Base-by-base conservation (phyloP, 92 coral and sea anemone species). In the Parazoanthus swiftii region DNA sequence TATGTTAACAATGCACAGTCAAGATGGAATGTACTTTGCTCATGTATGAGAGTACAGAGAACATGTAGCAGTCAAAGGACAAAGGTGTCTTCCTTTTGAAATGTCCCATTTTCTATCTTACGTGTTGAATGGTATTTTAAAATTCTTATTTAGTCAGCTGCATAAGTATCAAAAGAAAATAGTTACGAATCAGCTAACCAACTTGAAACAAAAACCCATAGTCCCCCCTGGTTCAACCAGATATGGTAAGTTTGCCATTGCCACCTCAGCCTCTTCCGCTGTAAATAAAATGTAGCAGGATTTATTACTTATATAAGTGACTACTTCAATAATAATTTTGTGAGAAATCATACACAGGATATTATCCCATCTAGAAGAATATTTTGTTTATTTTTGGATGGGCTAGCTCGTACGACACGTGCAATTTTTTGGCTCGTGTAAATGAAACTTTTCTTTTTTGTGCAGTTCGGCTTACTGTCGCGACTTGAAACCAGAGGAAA, bases 151-250 rank as follows among this genome's bases (percentile, higher is more conserved):
- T 44, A 44, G 48, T 44, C 7, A 44, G 48, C 48, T 44, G 48
- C 7, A 44, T 44, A 44, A 4, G 48, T 44, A 44, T 44, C 48
- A 44, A 7, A 44, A 44, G 4, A 44, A 44, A 44, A 44, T 44
- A 44, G 48, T 44, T 44, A 4, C 7, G 48, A 4, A 44, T 44
- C 48, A 44, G 7, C 48, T 44, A 4, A 44, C 48, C 48, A 44
- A 44, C 48, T 44, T 44, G 48, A 44, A 44, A 44, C 48, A 44
- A 44, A 44, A 44, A 44, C 48, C 48, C 79, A 74, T 16, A 74
- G 79, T 18, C 79, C 79, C 48, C 79, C 48, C 48, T 74, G 79
- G 79, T 36, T 74, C 79, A 74, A 74, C 79, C 79, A 74, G 10
- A 18, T 74, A 74, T 9, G 79, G 79, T 74, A 74, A 36, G 37